A percentile compares a stretch with the other conserved stretches of the same genome.
These are phyloP conservation scores for Tangara arthus DNA, from an alignment of 2,797 vertebrate species.

Conservation along the genomic window DNA sequence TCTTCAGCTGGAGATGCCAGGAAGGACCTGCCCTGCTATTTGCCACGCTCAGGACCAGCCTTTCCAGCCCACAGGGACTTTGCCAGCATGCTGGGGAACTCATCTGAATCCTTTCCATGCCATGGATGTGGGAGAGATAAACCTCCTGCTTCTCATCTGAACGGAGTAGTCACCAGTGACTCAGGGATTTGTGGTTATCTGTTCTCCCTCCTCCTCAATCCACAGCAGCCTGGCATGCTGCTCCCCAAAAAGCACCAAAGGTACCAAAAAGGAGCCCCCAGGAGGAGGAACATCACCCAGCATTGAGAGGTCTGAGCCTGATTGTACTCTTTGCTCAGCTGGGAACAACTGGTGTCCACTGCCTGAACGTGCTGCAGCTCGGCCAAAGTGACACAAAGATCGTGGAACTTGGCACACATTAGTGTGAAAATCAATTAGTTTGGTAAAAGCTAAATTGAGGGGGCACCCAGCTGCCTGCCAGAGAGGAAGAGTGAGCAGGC, in stretches of 20 bases:
- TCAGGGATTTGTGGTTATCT: neutral
- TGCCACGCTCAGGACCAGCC: neutral
- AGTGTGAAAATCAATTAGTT: neutral
- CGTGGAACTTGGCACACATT: neutral
- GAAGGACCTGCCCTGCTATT: neutral
- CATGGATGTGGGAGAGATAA: neutral
- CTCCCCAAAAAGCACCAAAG: neutral
- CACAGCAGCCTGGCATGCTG: neutral
- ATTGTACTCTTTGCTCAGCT: neutral
- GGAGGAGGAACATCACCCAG: neutral
- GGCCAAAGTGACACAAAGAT: neutral
- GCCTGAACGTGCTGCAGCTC: neutral
- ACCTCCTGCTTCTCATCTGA: rapidly evolving
- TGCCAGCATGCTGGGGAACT: neutral
- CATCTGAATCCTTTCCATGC: neutral
- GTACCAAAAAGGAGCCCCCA: neutral
- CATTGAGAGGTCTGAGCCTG: neutral
- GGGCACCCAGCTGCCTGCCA: neutral
- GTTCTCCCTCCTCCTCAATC: neutral
- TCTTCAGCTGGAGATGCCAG: neutral
- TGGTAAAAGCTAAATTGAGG: neutral
- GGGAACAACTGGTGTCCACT: neutral
- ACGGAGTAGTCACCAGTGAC: neutral
- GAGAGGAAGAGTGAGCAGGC: neutral
- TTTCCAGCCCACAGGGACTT: neutral